Conservation (phyloP, 1,140 invertebrate genomes). For the Conopomorpha cramerella region DNA sequence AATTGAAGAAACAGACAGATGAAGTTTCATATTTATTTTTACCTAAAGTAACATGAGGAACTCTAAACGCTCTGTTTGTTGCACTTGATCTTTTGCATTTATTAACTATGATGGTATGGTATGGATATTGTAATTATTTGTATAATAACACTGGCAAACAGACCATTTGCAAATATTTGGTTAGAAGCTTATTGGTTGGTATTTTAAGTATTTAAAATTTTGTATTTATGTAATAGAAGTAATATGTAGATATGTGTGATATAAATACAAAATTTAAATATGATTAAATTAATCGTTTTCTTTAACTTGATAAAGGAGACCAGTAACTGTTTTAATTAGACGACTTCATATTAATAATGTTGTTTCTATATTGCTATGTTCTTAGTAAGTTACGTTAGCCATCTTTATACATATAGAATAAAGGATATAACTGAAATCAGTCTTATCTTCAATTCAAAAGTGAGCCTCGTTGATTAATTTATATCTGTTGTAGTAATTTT, state of each 20-base stretch:
- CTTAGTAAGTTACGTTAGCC: constrained; percentile 52
- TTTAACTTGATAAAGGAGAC: constrained; percentile 42
- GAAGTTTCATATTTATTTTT: constrained; percentile 28
- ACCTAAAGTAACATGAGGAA: constrained; percentile 37
- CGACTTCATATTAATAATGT: constrained; percentile 41
- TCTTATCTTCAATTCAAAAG: constrained; percentile 28
- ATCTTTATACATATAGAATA: constrained; percentile 33
- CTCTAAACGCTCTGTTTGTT: constrained; percentile 44
- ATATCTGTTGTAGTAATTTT: constrained; percentile 50
- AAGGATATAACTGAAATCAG: constrained; percentile 37
- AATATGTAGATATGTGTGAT: constrained; percentile 61
- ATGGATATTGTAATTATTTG: constrained; percentile 63
- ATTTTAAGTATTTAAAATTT: constrained; percentile 58
- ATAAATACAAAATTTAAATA: constrained; percentile 64
- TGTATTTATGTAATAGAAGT: constrained; percentile 62
- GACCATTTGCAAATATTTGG: constrained; percentile 53
- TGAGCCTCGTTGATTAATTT: constrained; percentile 47
- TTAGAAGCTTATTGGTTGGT: constrained; percentile 56
- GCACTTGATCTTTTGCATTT: constrained; percentile 63
- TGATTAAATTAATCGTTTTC: constrained; percentile 41
- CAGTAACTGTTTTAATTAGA: constrained; percentile 36
- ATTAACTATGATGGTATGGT: constrained; percentile 63
- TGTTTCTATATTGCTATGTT: constrained; percentile 47
- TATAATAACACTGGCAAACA: constrained; percentile 57
- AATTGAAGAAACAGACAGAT: constrained; percentile 13